phyloP scores from a whole-genome alignment of 2,113 vertebrate species.

The Pedionomus torquatus region DNA sequence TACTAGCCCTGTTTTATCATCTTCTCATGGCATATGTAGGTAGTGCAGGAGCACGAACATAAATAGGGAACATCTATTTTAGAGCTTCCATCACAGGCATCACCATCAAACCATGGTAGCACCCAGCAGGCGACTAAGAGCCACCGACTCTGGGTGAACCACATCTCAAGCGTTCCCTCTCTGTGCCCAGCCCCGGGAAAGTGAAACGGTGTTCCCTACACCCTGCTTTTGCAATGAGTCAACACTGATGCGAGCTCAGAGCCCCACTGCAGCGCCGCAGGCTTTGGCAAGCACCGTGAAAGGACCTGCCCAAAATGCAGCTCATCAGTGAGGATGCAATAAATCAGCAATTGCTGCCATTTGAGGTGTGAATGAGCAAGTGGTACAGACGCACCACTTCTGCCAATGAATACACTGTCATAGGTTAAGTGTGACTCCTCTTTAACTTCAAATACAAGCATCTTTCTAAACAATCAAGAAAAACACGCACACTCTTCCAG shows the following conservation, averaged over 20 bases:
- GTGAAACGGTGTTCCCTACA: not conserved
- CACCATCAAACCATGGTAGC: not conserved
- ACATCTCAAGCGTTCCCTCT: fast-evolving
- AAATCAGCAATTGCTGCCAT: not conserved
- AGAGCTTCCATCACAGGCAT: not conserved
- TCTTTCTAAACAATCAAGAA: not conserved
- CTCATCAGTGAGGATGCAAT: not conserved
- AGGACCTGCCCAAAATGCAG: not conserved
- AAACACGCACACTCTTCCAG: fast-evolving
- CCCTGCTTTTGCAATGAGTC: fast-evolving
- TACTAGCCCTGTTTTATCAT: not conserved
- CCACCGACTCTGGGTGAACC: fast-evolving
- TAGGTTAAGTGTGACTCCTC: not conserved
- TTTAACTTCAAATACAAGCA: not conserved
- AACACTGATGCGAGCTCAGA: fast-evolving
- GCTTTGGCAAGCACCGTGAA: not conserved
- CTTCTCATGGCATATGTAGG: fast-evolving
- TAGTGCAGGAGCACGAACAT: not conserved
- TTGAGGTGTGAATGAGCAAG: not conserved
- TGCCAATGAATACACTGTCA: not conserved
- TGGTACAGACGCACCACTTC: fast-evolving
- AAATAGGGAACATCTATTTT: not conserved
- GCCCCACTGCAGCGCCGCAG: fast-evolving
- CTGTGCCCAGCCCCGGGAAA: not conserved
- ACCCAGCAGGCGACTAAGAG: not conserved